phyloP scores from a whole-genome alignment of 2,888 invertebrate species.

The Xestia rhomboidea region DNA sequence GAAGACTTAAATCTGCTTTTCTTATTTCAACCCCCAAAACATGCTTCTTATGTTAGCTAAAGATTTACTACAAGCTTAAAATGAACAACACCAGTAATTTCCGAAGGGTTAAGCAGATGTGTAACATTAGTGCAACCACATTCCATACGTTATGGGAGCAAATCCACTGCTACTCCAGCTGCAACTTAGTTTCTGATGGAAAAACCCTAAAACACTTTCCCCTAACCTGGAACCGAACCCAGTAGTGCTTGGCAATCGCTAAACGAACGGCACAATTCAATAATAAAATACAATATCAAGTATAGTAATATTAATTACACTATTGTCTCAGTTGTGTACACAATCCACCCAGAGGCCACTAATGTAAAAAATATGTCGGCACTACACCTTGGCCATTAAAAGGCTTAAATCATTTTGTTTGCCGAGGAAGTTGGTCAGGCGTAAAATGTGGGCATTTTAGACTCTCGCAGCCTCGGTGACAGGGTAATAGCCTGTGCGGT shows the following conservation, averaged over 20 bases:
- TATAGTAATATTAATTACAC: not conserved
- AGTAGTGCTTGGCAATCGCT: not conserved
- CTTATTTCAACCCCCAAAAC: not conserved
- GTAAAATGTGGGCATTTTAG: slow-evolving; percentile 41
- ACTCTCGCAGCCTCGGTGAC: slow-evolving; percentile 1
- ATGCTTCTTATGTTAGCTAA: not conserved
- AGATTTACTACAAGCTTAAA: not conserved
- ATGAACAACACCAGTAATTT: not conserved
- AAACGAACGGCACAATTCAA: not conserved
- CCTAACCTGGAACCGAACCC: not conserved
- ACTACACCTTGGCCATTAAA: slow-evolving; percentile 34
- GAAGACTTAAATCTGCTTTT: not conserved
- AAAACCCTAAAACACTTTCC: not conserved
- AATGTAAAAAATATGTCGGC: slow-evolving; percentile 26
- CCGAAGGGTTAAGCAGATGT: not conserved
- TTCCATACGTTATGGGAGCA: not conserved
- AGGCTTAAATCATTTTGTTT: slow-evolving; percentile 55
- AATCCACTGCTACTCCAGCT: not conserved
- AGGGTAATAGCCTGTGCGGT: slow-evolving; percentile 41
- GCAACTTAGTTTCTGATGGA: no score
- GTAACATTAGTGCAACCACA: not conserved
- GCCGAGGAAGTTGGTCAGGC: slow-evolving; percentile 53
- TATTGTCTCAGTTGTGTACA: not conserved
- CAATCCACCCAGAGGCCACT: not conserved
- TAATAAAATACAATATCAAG: not conserved